Evolutionary conservation across 1,140 invertebrate genomes (phyloP).

Genomic region (Aphaenogaster ashmeadi): DNA sequence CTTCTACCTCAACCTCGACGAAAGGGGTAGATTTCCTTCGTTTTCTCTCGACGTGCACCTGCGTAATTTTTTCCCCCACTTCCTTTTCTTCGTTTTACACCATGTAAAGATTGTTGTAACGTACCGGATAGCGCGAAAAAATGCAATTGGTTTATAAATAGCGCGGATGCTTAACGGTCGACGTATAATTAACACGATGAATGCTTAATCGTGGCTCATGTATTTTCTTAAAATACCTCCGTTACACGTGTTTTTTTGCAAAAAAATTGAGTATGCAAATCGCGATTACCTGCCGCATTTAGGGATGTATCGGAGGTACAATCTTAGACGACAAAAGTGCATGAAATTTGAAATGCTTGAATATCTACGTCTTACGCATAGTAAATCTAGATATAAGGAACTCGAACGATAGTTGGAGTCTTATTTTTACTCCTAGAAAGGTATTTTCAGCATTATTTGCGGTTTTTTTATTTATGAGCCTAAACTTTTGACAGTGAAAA

Average conservation of each 20-base stretch:
- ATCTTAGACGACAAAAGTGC: no score
- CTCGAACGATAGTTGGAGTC: no score
- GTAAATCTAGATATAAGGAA: no score
- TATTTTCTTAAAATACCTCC: neutral
- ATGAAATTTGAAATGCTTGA: no score
- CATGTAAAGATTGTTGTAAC: neutral
- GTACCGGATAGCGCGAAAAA: neutral
- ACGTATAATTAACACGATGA: slow-evolving; percentile 27
- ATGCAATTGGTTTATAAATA: neutral
- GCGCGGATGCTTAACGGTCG: neutral
- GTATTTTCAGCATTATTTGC: no score
- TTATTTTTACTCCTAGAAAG: no score
- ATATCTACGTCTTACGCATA: no score
- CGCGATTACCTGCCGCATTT: neutral
- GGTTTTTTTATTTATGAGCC: no score
- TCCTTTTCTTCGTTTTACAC: neutral
- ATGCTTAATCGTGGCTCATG: neutral
- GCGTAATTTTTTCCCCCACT: neutral
- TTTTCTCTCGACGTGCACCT: slow-evolving; percentile 15
- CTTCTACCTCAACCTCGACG: slow-evolving; percentile 22
- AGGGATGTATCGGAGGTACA: no score
- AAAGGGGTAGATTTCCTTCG: slow-evolving; percentile 38
- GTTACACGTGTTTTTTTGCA: neutral
- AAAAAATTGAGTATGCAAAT: neutral
- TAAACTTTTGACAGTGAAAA: no score